Evolutionary conservation across 2,888 invertebrate genomes (phyloP).

Genomic region (Dryococelus australis): DNA sequence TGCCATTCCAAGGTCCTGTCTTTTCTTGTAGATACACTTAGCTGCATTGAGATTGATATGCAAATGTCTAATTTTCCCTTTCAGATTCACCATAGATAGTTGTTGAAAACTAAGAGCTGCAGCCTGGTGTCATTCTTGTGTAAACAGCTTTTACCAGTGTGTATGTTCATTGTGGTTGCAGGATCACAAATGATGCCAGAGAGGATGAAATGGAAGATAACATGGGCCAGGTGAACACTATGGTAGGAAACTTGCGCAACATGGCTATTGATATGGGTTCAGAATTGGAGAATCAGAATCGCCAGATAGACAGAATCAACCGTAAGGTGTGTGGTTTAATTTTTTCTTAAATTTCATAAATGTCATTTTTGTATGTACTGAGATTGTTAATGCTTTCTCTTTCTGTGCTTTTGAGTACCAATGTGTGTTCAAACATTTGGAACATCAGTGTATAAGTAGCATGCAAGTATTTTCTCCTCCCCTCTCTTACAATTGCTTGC

Average conservation of each 20-base stretch:
- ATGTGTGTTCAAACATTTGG: no score
- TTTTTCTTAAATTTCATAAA: not conserved
- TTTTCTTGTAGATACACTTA: no score
- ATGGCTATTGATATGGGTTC: slow-evolving; percentile 74
- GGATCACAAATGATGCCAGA: slow-evolving; percentile 70
- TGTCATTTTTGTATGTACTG: not conserved
- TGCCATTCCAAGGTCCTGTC: no score
- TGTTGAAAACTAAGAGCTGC: no score
- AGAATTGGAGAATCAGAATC: slow-evolving; percentile 67
- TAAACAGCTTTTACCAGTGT: no score
- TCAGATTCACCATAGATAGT: no score
- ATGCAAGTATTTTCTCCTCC: no score
- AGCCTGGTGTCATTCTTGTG: no score
- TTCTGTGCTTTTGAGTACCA: not conserved
- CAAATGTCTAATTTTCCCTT: no score
- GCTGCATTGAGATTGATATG: no score
- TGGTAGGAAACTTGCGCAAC: slow-evolving; percentile 71
- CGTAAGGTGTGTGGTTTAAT: slow-evolving; percentile 65
- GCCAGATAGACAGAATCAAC: slow-evolving; percentile 67
- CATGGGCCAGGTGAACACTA: slow-evolving; percentile 67
- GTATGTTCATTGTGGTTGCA: slow-evolving; percentile 49
- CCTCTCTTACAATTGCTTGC: no score
- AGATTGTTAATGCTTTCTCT: not conserved
- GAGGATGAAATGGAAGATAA: slow-evolving; percentile 74
- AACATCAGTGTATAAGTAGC: no score